These are phyloP conservation scores for Monodelphis domestica DNA, from an alignment of 2,797 vertebrate genomes.

Conservation along the genomic window DNA sequence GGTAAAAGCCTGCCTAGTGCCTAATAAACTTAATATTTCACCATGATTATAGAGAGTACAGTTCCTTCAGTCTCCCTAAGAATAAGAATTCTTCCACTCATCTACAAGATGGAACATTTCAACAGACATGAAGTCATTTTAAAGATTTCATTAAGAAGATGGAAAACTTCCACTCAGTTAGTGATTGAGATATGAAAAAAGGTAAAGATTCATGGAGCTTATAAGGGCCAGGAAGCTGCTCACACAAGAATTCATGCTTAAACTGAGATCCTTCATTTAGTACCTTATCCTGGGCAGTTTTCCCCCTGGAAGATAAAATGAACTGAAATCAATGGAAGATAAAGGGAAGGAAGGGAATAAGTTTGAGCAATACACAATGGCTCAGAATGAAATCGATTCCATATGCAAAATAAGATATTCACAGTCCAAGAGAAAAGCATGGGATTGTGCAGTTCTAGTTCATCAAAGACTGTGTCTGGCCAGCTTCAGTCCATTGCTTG, in stretches of 20 bases:
- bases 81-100: conserved; percentile 47
- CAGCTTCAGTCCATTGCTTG: neutral
- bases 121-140: conserved; percentile 55
- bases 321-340: conserved; percentile 32
- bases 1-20: conserved; percentile 46
- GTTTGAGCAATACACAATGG: neutral
- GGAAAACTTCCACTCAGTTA: conserved; percentile 40
- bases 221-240: conserved; percentile 47
- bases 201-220: conserved; percentile 49
- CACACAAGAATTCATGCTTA: conserved; percentile 14
- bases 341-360: neutral
- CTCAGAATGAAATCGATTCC: conserved; percentile 21
- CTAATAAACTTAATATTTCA: conserved; percentile 53
- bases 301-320: conserved; percentile 40
- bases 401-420: neutral
- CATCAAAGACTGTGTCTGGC: neutral
- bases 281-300: conserved; percentile 31
- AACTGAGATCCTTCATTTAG: conserved; percentile 13
- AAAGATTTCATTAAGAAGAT: conserved; percentile 49
- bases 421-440: neutral
- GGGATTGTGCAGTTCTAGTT: conserved; percentile 26
- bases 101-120: conserved; percentile 64
- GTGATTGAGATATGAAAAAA: conserved; percentile 40
- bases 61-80: conserved; percentile 37
- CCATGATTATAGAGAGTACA: conserved; percentile 40